phyloP scores from a whole-genome alignment of 1,140 invertebrate genomes.

The Nephila pilipes region DNA sequence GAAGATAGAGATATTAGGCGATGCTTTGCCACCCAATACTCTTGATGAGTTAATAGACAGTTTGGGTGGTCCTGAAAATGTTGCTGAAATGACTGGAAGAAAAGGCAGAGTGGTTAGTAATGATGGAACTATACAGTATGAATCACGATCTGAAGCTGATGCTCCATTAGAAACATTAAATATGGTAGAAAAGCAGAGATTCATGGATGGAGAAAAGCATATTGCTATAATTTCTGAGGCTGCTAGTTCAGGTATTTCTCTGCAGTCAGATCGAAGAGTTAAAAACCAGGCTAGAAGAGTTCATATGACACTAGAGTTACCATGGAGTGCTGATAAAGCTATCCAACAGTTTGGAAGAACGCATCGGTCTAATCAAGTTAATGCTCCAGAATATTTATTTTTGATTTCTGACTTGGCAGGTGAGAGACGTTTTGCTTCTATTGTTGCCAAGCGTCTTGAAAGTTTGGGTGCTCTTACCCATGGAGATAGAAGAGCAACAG shows the following conservation, averaged over 20 bases:
- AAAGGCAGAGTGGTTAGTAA: constrained; percentile 98
- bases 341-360: constrained; percentile 99
- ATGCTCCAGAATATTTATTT: constrained; percentile 99
- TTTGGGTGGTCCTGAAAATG: constrained; percentile 97
- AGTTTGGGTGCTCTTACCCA: constrained; percentile 97
- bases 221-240: constrained; percentile 99
- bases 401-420: constrained; percentile 99
- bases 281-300: constrained; percentile 95
- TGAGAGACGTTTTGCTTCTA: constrained; percentile 96
- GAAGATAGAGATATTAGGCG: constrained; percentile 93
- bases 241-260: constrained; percentile 97
- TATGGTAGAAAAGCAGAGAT: constrained; percentile 92
- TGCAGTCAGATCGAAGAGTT: constrained; percentile 96
- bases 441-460: constrained; percentile 97
- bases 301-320: constrained; percentile 99
- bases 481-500: constrained; percentile 97
- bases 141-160: constrained; percentile 95
- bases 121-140: constrained; percentile 92
- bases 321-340: constrained; percentile 99
- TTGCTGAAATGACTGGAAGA: constrained; percentile 99
- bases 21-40: constrained; percentile 96
- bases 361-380: constrained; percentile 94
- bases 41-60: constrained; percentile 99
- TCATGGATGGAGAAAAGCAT: constrained; percentile 98
- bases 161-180: constrained; percentile 98